phyloP scores from a whole-genome alignment of 1,140 invertebrate species.

The Brachystomella parvula region DNA sequence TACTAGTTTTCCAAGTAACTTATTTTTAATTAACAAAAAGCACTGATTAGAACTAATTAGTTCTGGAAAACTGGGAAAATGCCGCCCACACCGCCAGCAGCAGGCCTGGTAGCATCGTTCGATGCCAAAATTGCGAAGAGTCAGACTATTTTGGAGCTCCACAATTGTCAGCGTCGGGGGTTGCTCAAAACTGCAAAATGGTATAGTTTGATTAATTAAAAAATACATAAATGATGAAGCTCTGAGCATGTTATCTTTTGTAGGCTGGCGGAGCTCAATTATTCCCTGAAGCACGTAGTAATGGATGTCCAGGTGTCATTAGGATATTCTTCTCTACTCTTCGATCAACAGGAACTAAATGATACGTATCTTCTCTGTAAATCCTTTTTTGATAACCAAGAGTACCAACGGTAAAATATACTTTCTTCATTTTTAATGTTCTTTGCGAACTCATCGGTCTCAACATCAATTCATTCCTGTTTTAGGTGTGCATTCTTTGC shows the following conservation, averaged over 20 bases:
- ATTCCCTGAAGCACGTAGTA: constrained; percentile 59
- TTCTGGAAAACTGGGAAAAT: background rate
- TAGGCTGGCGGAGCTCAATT: constrained; percentile 73
- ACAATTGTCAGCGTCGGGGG: constrained; percentile 42
- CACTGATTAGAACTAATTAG: background rate
- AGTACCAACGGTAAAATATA: constrained; percentile 61
- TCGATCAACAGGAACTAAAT: constrained; percentile 50
- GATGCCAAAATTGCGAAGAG: constrained; percentile 42
- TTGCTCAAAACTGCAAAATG: constrained; percentile 45
- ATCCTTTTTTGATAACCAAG: constrained; percentile 83
- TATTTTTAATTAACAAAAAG: background rate
- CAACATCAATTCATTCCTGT: background rate
- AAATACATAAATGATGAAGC: background rate
- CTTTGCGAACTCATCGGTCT: background rate
- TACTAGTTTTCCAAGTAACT: background rate
- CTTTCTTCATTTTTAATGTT: background rate
- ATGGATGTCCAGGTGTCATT: constrained; percentile 44
- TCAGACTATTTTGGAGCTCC: constrained; percentile 42
- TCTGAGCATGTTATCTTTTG: constrained; percentile 26
- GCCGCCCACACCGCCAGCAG: background rate
- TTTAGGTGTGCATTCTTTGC: constrained; percentile 71
- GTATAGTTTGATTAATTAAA: constrained; percentile 34
- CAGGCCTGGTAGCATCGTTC: background rate
- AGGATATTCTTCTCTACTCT: constrained; percentile 43
- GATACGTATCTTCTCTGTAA: constrained; percentile 72